These are phyloP conservation scores for Seira musarum DNA, from an alignment of 2,888 invertebrate genomes.

Conservation along the genomic window DNA sequence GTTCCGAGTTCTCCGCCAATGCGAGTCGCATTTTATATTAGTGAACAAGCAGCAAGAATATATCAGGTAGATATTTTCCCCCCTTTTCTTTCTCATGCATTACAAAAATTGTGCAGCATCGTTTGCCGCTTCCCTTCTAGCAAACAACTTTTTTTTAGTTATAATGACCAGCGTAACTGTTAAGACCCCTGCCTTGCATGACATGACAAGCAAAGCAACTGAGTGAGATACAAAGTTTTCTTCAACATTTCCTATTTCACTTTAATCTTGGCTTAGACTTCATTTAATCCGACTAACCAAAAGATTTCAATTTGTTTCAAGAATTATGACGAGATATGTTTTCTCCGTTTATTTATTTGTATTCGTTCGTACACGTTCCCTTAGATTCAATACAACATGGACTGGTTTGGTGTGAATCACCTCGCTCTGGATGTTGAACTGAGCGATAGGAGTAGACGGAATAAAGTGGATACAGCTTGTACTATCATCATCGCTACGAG, in stretches of 20 bases:
- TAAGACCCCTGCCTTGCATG: no score
- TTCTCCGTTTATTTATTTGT: background rate
- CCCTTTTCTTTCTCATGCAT: no score
- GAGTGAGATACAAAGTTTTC: no score
- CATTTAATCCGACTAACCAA: background rate
- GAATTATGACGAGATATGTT: background rate
- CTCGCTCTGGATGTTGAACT: conserved; percentile 58
- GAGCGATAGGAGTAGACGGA: conserved; percentile 62
- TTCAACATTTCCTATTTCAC: background rate
- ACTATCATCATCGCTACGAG: conserved; percentile 55
- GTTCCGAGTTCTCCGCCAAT: conserved; percentile 58
- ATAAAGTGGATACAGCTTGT: conserved; percentile 60
- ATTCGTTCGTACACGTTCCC: background rate
- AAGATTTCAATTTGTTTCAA: background rate
- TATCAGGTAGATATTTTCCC: conserved; percentile 68
- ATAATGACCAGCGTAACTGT: background rate
- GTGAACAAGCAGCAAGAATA: conserved; percentile 66
- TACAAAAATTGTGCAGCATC: no score
- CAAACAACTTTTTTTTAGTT: background rate
- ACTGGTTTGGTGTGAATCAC: conserved; percentile 65
- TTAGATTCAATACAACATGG: conserved; percentile 61
- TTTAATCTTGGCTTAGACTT: conserved; percentile 1
- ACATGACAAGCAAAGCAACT: no score
- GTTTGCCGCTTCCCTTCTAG: background rate
- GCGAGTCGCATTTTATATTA: conserved; percentile 58